These are phyloP conservation scores for Ditylenchus dipsaci DNA, from an alignment of 1,140 invertebrate genomes.

Conservation along the genomic window DNA sequence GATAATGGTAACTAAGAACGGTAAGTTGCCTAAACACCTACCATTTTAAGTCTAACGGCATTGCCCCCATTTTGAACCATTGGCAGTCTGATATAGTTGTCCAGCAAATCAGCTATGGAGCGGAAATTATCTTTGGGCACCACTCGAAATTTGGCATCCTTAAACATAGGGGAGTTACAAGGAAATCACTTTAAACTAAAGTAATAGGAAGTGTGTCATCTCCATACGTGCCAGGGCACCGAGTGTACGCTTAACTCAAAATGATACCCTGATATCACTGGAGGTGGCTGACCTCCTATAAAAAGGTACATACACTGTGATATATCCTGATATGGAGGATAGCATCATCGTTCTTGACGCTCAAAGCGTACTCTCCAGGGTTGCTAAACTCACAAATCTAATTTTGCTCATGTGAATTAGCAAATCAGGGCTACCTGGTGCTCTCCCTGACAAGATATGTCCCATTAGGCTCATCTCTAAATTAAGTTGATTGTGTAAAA, in stretches of 20 bases:
- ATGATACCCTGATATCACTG: no score
- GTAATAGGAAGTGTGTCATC: no score
- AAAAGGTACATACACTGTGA: slow-evolving; percentile 19
- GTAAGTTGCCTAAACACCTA: neutral
- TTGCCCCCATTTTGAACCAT: slow-evolving; percentile 40
- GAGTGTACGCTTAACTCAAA: no score
- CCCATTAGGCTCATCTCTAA: slow-evolving; percentile 32
- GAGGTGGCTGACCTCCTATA: neutral
- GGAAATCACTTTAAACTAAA: no score
- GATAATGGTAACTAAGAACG: no score
- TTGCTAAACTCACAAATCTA: slow-evolving; percentile 7
- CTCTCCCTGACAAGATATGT: slow-evolving; percentile 42
- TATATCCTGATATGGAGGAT: slow-evolving; percentile 45
- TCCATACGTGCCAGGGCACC: no score
- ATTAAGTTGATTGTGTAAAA: neutral
- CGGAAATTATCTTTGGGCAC: slow-evolving; percentile 33
- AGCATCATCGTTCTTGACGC: slow-evolving; percentile 40
- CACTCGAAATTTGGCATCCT: slow-evolving; percentile 36
- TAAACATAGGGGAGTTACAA: neutral
- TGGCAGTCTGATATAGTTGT: slow-evolving; percentile 39
- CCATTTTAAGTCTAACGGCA: slow-evolving; percentile 20
- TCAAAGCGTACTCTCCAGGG: slow-evolving; percentile 40
- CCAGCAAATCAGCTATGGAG: slow-evolving; percentile 23
- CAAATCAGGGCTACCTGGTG: neutral
- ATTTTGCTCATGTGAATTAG: neutral